A percentile compares a stretch with the other conserved stretches of the same genome.
Evolutionary conservation across 92 coral and sea anemone species (phyloP).

Genomic region (Phenganax stokvisi): DNA sequence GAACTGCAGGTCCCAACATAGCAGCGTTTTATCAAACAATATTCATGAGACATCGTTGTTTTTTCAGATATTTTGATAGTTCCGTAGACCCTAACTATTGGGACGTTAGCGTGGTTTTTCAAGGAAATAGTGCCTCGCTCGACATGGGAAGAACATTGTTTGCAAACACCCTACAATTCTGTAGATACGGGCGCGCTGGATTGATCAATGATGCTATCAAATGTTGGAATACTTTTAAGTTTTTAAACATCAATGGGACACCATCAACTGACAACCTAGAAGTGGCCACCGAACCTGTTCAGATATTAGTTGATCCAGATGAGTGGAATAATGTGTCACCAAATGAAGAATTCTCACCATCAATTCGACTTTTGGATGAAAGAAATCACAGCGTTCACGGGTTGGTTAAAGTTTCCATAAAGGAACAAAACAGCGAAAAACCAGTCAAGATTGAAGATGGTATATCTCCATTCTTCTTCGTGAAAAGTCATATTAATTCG

Average conservation of each 20-base stretch:
- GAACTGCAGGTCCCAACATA: slow-evolving; percentile 53
- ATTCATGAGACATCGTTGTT: slow-evolving; percentile 40
- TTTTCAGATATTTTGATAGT: slow-evolving; percentile 51
- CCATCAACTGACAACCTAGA: slow-evolving; percentile 41
- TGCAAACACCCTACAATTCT: slow-evolving; percentile 73
- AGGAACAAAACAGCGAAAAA: neutral
- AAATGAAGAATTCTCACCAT: slow-evolving; percentile 57
- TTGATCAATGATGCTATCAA: slow-evolving; percentile 58
- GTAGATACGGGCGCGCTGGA: slow-evolving; percentile 56
- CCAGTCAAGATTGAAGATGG: slow-evolving; percentile 6
- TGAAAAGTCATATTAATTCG: slow-evolving; percentile 15
- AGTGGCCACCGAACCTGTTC: slow-evolving; percentile 73
- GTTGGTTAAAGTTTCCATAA: slow-evolving; percentile 54
- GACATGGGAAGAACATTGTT: slow-evolving; percentile 61
- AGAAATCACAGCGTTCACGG: slow-evolving; percentile 67
- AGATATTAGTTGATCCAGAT: slow-evolving; percentile 40
- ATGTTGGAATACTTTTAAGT: slow-evolving; percentile 56
- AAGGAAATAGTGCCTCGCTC: slow-evolving; percentile 45
- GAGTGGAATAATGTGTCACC: slow-evolving; percentile 75
- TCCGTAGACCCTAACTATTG: slow-evolving; percentile 44
- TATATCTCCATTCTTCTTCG: slow-evolving; percentile 4
- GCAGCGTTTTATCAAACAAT: slow-evolving; percentile 48
- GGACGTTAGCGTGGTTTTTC: slow-evolving; percentile 51
- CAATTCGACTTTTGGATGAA: slow-evolving; percentile 66
- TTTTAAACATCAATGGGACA: slow-evolving; percentile 23